Base-by-base conservation (phyloP, 2,113 vertebrate genomes). In the Percopsis transmontana region DNA sequence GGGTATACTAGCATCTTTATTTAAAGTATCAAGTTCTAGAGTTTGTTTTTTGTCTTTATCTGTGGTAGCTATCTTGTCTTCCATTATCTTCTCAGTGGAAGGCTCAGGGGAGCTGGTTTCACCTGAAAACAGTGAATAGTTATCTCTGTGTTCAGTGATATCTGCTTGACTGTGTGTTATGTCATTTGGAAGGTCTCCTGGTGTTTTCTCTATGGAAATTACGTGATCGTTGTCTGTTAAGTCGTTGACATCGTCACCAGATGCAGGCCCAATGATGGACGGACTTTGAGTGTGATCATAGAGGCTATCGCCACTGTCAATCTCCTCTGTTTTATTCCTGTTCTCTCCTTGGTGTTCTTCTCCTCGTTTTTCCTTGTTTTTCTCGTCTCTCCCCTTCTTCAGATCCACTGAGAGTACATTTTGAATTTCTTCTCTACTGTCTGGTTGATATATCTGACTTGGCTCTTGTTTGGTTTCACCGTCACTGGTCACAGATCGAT, bases 1-100 rank as follows among this genome's bases (percentile, higher is more conserved):
- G 41, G 62, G 21, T 8, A 58, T 9, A 60, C 77, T 38, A 13
- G 4, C 24, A 7, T 62, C 44, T 50, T 52, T 41, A 1, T 66
- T 61, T 18, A 8, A 12, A 24, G 12, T 44, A 8, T 19, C 18
- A 15, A 14, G 44, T 23, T 14, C 20, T 52, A 1, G 12, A 0
- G n/a, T n/a, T 45, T 15, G 14, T 41, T 13, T 45, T 14, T 5
- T 52, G 41, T 23, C 39, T 14, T 68, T 11, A 11, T 47, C 66
- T 44, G 52, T 58, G 18, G 38, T 57, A 11, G 19, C 60, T 14
- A 0, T 45, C 9, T 24, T 41, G 16, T 48, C 50, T 27, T 53
- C 38, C 6, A 5, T 53, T 19, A 42, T 39, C 2, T 20, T 18
- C 11, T 60, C 14, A 54, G 33, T 48, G 44, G 63, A 41, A 13